Conservation (phyloP, 1,140 invertebrate genomes). For the Aleiodes sp. region DNA sequence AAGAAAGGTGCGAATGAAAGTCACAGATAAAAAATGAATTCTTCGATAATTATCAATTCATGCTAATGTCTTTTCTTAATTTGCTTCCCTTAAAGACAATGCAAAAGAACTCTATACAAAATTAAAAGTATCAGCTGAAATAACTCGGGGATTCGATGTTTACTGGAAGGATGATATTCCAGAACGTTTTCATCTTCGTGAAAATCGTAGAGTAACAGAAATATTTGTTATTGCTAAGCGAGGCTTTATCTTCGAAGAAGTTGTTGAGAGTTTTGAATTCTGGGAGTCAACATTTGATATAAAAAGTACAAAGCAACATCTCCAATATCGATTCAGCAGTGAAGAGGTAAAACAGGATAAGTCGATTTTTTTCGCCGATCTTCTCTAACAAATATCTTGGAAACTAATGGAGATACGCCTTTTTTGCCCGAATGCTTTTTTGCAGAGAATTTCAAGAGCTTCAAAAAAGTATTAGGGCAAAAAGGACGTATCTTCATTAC, state of each 20-base stretch:
- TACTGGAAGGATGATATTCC: slow-evolving; percentile 69
- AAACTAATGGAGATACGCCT: no score
- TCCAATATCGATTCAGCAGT: not conserved
- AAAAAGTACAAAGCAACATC: no score
- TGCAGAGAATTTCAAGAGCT: no score
- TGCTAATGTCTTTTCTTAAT: slow-evolving; percentile 23
- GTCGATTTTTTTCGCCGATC: no score
- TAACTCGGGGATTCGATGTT: slow-evolving; percentile 65
- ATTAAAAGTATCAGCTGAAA: slow-evolving; percentile 61
- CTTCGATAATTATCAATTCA: slow-evolving; percentile 42
- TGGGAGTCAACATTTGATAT: slow-evolving; percentile 65
- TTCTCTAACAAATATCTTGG: no score
- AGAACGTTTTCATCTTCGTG: slow-evolving; percentile 69
- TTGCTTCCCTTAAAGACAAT: slow-evolving; percentile 53
- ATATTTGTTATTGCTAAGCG: slow-evolving; percentile 69
- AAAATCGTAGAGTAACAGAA: slow-evolving; percentile 68
- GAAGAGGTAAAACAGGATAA: no score
- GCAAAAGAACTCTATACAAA: slow-evolving; percentile 64
- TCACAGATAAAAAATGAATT: not conserved
- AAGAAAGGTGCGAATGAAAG: slow-evolving; percentile 38
- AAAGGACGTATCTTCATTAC: no score
- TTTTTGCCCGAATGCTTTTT: no score
- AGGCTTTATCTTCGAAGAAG: slow-evolving; percentile 69
- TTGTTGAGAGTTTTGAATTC: slow-evolving; percentile 57
- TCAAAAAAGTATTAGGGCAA: no score